Percentiles rank a stretch among this genome's conserved stretches.
These are phyloP conservation scores for Mesorhabditis sp. DNA, from an alignment of 2,888 invertebrate genomes.

Conservation along the genomic window DNA sequence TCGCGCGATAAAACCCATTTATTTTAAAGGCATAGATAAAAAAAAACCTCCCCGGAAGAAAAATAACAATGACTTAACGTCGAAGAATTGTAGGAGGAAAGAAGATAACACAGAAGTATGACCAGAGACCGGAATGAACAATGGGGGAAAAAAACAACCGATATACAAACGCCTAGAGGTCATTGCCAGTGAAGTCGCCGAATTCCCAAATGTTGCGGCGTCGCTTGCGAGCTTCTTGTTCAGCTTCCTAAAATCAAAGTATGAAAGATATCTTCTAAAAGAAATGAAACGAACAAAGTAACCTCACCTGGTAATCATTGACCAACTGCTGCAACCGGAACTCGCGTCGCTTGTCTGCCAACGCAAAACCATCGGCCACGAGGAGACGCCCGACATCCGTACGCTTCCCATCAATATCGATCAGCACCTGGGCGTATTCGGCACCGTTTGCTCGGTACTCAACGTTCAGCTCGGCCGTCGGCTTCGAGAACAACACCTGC, in stretches of 20 bases:
- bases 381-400: constrained; percentile 75
- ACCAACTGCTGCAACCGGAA: constrained; percentile 76
- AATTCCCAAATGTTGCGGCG: constrained; percentile 92
- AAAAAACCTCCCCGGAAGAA: not conserved
- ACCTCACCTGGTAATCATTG: constrained; percentile 20
- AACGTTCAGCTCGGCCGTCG: constrained; percentile 41
- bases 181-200: constrained; percentile 94
- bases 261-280: constrained; percentile 53
- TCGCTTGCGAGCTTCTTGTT: constrained; percentile 60
- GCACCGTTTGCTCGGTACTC: constrained; percentile 46
- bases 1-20: not conserved
- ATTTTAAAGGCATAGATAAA: not conserved
- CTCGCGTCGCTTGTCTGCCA: constrained; percentile 77
- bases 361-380: constrained; percentile 78
- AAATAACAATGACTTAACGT: not conserved
- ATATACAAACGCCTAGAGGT: constrained; percentile 58
- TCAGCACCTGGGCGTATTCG: constrained; percentile 37
- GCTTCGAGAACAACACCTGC: constrained; percentile 22
- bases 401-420: constrained; percentile 58
- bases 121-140: constrained; percentile 12
- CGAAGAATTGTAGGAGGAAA: not conserved
- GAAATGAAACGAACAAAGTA: not conserved
- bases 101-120: not conserved
- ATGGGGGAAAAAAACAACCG: constrained; percentile 3
- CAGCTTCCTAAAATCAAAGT: constrained; percentile 58